Percentiles rank a stretch among this genome's conserved stretches.
Evolutionary conservation across 1,140 invertebrate genomes (phyloP).

Genomic region (Pachypsylla venusta): DNA sequence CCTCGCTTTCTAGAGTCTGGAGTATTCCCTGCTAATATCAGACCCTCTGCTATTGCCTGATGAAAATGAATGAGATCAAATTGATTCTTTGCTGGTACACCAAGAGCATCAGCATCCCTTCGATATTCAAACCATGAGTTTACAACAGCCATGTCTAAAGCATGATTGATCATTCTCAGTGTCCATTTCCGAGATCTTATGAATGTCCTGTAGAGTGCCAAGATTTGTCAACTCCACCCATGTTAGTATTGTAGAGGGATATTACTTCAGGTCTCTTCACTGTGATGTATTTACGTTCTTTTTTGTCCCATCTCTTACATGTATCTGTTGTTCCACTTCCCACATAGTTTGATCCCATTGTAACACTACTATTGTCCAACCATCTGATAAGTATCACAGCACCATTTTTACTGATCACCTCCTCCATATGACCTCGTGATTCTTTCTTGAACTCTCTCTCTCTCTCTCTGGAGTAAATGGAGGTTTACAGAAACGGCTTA

Average conservation of each 20-base stretch:
- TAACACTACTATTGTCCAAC: slow-evolving; percentile 15
- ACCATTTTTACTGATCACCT: not conserved
- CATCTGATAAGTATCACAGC: too few species aligned
- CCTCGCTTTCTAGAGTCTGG: too few species aligned
- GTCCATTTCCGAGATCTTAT: slow-evolving; percentile 28
- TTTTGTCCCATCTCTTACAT: slow-evolving; percentile 25
- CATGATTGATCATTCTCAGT: slow-evolving; percentile 25
- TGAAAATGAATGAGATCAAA: not conserved
- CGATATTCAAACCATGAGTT: slow-evolving; percentile 27
- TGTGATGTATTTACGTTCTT: slow-evolving; percentile 24
- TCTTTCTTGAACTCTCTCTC: not conserved
- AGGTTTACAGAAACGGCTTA: slow-evolving; percentile 16
- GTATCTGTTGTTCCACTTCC: slow-evolving; percentile 12
- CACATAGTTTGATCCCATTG: slow-evolving; percentile 14
- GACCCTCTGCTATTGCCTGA: too few species aligned
- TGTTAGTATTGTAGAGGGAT: not conserved
- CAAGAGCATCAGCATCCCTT: slow-evolving; percentile 15
- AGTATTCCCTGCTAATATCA: too few species aligned
- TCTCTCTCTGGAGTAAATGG: slow-evolving; percentile 17
- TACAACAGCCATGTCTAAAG: slow-evolving; percentile 22
- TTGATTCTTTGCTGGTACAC: slow-evolving; percentile 1
- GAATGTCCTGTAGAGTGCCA: slow-evolving; percentile 22
- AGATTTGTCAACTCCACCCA: slow-evolving; percentile 7
- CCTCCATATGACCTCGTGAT: not conserved
- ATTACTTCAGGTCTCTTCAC: slow-evolving; percentile 26